A percentile compares a stretch with the other conserved stretches of the same genome.
Evolutionary conservation across 2,888 invertebrate genomes (phyloP).

Genomic region (Archips xylosteana): DNA sequence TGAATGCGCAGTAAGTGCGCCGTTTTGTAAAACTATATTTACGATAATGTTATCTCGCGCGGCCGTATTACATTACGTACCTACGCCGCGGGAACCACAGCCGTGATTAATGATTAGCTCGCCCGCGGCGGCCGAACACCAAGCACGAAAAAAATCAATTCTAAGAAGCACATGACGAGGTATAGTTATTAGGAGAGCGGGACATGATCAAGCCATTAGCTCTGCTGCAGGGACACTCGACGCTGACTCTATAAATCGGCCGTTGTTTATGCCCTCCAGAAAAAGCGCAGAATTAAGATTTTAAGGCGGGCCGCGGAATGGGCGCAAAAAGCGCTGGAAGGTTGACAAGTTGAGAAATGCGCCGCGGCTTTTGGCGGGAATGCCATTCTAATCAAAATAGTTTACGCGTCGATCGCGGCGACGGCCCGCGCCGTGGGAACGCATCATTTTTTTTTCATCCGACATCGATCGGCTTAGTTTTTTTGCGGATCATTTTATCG

Average conservation of each 20-base stretch:
- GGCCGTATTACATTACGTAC: slow-evolving; percentile 75
- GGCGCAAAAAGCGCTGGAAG: slow-evolving; percentile 72
- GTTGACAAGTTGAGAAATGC: slow-evolving; percentile 82
- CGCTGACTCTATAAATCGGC: slow-evolving; percentile 70
- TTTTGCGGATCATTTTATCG: slow-evolving; percentile 54
- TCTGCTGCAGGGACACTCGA: slow-evolving; percentile 60
- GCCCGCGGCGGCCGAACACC: slow-evolving; percentile 51
- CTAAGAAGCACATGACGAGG: slow-evolving; percentile 51
- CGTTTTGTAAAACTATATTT: slow-evolving; percentile 81
- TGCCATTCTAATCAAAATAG: slow-evolving; percentile 85
- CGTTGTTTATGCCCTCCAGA: slow-evolving; percentile 60
- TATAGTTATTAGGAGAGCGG: slow-evolving; percentile 35
- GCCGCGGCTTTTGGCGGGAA: slow-evolving; percentile 74
- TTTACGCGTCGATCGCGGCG: slow-evolving; percentile 71
- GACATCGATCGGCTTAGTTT: slow-evolving; percentile 55
- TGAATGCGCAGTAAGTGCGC: slow-evolving; percentile 72
- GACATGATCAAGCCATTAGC: slow-evolving; percentile 74
- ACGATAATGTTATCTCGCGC: slow-evolving; percentile 78
- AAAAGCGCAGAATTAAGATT: slow-evolving; percentile 80
- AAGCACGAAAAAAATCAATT: slow-evolving; percentile 59
- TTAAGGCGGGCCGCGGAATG: slow-evolving; percentile 74
- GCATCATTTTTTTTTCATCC: slow-evolving; percentile 59
- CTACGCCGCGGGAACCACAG: slow-evolving; percentile 56
- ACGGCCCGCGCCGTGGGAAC: slow-evolving; percentile 67
- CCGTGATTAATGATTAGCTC: slow-evolving; percentile 74